Base-by-base conservation (phyloP, 2,113 vertebrate species). In the Peromyscus leucopus region DNA sequence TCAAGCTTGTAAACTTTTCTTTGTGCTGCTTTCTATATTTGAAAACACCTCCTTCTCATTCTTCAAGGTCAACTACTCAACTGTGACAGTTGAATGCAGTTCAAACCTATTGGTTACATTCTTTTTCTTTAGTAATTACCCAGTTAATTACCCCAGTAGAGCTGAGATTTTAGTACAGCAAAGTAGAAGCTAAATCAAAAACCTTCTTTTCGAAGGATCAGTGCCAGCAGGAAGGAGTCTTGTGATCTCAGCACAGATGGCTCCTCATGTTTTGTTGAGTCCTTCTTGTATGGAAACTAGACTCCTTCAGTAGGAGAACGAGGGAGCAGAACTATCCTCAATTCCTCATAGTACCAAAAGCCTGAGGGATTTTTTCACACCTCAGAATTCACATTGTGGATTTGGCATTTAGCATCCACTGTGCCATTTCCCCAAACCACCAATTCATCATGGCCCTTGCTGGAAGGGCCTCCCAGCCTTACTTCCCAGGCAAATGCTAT, bases 401-500 rank as follows among this genome's bases (percentile, higher is more conserved):
- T 16, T 79, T 84, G 28, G 63, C 59, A 94, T 90, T 92, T 75
- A 71, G 26, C 42, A 91, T 26, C 65, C 26, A 59, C 28, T 48
- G 46, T 65, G 55, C 91, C 69, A 72, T 83, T 94, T 26, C 57
- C 46, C 51, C 72, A 87, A 63, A 78, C 72, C 67, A 93, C 71
- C 74, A 88, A 74, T 57, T 90, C 28, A 79, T 84, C 55, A 83
- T 21, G 86, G 69, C 28, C 61, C 67, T 87, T 97, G 95, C 76
- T 63, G 78, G 33, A 90, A 71, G 55, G 39, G 42, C 13, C 71
- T 61, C 51, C 79, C 55, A 51, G 28, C 46, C 3, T 83, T 67
- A 71, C 19, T 92, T 95, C 39, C 79, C 46, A 84, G 63, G n/a
- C 16, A 96, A 86, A 97, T 39, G 67, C 83, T 74, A n/a, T 48